These are phyloP conservation scores for Neoitamus cyanurus DNA, from an alignment of 2,888 invertebrate species.

Conservation along the genomic window DNA sequence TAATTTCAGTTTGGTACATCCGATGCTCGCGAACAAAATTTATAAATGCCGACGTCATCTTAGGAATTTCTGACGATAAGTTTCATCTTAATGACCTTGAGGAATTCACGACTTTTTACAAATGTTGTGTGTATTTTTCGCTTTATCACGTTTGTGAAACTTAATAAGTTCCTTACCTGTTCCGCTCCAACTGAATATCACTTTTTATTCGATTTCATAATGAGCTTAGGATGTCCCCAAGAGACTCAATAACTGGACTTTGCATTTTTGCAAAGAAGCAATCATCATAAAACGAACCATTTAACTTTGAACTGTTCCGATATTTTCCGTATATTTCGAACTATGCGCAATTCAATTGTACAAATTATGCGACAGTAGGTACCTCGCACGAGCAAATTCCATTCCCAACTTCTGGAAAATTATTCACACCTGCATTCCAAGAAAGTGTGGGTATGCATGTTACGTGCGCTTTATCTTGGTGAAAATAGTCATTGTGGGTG, in stretches of 20 bases:
- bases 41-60: background rate
- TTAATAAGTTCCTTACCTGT: background rate
- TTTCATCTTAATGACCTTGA: background rate
- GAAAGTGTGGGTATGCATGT: background rate
- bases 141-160: background rate
- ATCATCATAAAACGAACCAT: background rate
- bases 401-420: background rate
- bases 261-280: background rate
- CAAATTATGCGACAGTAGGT: background rate
- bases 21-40: background rate
- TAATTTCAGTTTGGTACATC: background rate
- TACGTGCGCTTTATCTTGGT: background rate
- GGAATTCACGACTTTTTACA: background rate
- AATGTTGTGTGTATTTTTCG: background rate
- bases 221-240: background rate
- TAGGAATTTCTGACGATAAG: background rate
- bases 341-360: background rate
- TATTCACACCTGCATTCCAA: background rate
- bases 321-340: background rate
- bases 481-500: background rate
- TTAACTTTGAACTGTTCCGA: background rate
- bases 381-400: background rate
- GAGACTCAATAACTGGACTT: background rate
- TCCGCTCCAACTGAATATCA: background rate
- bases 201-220: background rate